These are phyloP conservation scores for Rhea pennata DNA, from an alignment of 2,113 vertebrate species.

Conservation along the genomic window DNA sequence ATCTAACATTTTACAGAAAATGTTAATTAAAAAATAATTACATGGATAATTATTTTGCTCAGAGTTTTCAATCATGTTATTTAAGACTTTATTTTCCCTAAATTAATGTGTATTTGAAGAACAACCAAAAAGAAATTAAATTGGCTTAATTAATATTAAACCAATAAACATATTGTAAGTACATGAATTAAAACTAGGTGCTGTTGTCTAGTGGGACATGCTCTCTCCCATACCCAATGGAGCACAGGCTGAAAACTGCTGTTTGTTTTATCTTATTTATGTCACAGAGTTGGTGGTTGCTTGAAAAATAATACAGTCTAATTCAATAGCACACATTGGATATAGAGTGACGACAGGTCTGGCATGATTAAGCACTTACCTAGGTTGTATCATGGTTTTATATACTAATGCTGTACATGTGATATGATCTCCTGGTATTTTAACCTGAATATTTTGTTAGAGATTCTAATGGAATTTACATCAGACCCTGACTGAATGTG, in stretches of 20 bases:
- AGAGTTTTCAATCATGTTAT: background rate
- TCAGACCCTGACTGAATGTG: background rate
- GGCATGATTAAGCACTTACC: background rate
- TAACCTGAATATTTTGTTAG: background rate
- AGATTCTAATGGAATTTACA: background rate
- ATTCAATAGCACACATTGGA: background rate
- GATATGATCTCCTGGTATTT: background rate
- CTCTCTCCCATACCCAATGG: background rate
- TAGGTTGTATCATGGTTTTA: background rate
- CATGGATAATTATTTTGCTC: background rate
- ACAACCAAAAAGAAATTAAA: background rate
- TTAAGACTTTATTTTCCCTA: background rate
- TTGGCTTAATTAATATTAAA: background rate
- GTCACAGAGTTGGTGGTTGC: background rate
- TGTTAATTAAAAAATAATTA: background rate
- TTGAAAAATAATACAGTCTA: background rate
- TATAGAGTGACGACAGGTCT: background rate
- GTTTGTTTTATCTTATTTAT: background rate
- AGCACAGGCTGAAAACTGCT: fast-evolving
- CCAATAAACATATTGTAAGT: background rate
- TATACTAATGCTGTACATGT: background rate
- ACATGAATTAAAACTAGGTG: background rate
- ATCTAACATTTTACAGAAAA: background rate
- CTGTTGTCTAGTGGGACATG: background rate
- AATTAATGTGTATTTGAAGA: background rate